Base-by-base conservation (phyloP, 1,140 invertebrate species). In the Zaprionus gabonicus region DNA sequence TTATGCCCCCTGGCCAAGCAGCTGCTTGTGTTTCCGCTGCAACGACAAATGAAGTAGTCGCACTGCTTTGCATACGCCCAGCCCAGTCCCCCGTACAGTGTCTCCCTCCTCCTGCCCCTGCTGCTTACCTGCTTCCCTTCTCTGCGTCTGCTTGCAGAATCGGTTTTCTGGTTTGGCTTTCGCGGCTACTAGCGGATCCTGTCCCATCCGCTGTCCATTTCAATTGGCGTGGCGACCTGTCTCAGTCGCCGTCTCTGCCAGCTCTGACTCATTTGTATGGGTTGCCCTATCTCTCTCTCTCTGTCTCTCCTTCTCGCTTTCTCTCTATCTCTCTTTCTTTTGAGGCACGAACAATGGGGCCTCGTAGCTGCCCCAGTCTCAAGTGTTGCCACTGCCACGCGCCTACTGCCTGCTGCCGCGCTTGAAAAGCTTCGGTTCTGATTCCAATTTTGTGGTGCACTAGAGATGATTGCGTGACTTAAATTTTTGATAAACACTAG, bases 41-140 rank as follows among this genome's bases (percentile, higher is more conserved):
- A 20, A 63, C 58, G 69, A 65, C 85, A 87, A 87, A 87, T 87
- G 81, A 87, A 87, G 84, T 88, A 88, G 83, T 87, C 81, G 81
- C 78, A 57, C 64, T 64, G 67, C 49, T 76, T 77, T 82, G 80
- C 84, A 84, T 84, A 84, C 64, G 63, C 65, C 31, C 46, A 51
- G 46, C 36, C 46, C 49, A 53, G 38, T 41, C 69, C 58, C 59
- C 38, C 34, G 23, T 27, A 20, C 20, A 36, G 4, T 25, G 38
- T 41, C 49, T 36, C 31, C 12, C n/a, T 13, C 12, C 36, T 12
- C 57, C 63, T 20, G 27, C 55, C 34, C 38, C 41, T 64, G 20
- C 23, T 49, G 36, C 23, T 41, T n/a, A n/a, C 38, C 15, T 15
- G 1, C 9, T 13, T 12, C 20, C 46, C 46, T 5, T 9, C 4